Evolutionary conservation across 2,113 vertebrate species (phyloP).

Genomic region (Dasyurus viverrinus): DNA sequence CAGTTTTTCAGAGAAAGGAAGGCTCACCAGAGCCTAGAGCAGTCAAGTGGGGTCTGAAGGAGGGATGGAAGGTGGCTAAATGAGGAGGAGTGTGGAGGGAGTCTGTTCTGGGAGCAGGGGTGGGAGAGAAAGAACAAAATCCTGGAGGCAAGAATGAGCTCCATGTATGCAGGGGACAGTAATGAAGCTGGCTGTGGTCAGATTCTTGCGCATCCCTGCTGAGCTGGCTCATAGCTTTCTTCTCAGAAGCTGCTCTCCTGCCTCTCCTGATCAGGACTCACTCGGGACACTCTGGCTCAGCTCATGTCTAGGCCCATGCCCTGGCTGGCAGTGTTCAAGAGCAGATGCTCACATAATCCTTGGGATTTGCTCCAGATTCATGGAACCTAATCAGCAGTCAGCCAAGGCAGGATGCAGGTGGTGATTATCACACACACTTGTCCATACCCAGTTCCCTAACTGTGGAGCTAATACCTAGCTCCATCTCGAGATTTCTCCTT

Average conservation of each 20-base stretch:
- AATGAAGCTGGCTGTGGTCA: neutral
- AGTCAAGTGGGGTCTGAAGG: neutral
- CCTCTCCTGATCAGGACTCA: neutral
- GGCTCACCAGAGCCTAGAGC: neutral
- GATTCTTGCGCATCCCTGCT: neutral
- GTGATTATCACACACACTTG: neutral
- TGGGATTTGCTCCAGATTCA: slow-evolving; percentile 63
- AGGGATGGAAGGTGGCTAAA: neutral
- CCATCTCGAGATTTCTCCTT: slow-evolving; percentile 12
- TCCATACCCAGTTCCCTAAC: slow-evolving; percentile 51
- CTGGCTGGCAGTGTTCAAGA: slow-evolving; percentile 18
- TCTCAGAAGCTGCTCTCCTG: neutral
- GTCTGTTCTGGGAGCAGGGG: neutral
- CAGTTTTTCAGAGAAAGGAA: neutral
- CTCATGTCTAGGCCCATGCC: slow-evolving; percentile 42
- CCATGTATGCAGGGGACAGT: neutral
- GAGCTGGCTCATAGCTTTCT: neutral
- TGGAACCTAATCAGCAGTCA: slow-evolving; percentile 48
- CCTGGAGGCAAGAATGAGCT: neutral
- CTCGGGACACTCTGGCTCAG: slow-evolving; percentile 19
- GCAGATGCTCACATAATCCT: slow-evolving; percentile 76
- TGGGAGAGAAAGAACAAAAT: neutral
- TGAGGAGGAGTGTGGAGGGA: neutral
- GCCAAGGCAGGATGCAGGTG: slow-evolving; percentile 45
- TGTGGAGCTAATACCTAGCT: neutral